Conservation (phyloP, 2,797 vertebrate genomes). For the Ambastaia sidthimunki region DNA sequence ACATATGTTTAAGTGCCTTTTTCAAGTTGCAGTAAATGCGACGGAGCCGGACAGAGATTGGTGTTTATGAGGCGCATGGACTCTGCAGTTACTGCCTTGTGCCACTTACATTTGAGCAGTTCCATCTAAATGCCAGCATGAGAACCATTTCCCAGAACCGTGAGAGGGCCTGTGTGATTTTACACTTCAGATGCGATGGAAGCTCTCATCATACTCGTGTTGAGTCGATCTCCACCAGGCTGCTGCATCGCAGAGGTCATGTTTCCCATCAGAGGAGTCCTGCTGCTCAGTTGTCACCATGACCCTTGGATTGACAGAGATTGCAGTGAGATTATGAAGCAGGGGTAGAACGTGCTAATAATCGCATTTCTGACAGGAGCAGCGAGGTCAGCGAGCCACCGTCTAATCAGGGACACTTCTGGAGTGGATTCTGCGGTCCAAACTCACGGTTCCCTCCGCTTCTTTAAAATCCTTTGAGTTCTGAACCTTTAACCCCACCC, state of each 20-base stretch:
- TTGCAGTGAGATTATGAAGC: constrained; percentile 46
- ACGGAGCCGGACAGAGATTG: background rate
- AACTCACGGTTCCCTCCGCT: background rate
- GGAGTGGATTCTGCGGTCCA: constrained; percentile 29
- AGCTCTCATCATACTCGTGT: constrained; percentile 43
- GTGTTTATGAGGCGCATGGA: constrained; percentile 27
- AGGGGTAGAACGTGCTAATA: constrained; percentile 24
- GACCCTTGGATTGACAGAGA: constrained; percentile 30
- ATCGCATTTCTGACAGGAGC: constrained; percentile 27
- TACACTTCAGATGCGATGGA: constrained; percentile 25
- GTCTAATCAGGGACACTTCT: constrained; percentile 44
- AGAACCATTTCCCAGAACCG: constrained; percentile 35
- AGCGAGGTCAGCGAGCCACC: constrained; percentile 17
- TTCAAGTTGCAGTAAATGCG: background rate
- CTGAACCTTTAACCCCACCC: constrained; percentile 10
- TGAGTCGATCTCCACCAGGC: constrained; percentile 26
- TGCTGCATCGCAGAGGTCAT: constrained; percentile 42
- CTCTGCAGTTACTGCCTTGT: constrained; percentile 14
- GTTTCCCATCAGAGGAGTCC: constrained; percentile 47
- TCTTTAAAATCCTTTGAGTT: constrained; percentile 19
- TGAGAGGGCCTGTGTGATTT: constrained; percentile 36
- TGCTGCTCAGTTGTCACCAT: constrained; percentile 5
- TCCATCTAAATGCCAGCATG: constrained; percentile 48
- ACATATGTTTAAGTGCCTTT: background rate
- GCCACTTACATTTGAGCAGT: constrained; percentile 45